Conservation (phyloP, 2,113 vertebrate species). For the Puffinus mauretanicus region DNA sequence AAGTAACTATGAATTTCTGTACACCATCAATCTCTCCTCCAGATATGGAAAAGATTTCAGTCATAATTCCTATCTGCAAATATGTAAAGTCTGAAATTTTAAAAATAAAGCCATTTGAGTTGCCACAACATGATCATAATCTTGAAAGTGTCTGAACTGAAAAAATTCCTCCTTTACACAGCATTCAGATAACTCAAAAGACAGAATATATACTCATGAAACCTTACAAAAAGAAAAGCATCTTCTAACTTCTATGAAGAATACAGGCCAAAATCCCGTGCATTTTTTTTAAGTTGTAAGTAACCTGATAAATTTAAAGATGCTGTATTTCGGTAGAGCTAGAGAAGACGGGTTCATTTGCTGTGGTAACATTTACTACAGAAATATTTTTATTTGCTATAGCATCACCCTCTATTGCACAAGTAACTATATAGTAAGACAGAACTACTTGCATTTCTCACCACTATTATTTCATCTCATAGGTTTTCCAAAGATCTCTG, state of each 20-base stretch:
- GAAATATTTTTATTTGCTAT: constrained; percentile 30
- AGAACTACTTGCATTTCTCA: not conserved
- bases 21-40: not conserved
- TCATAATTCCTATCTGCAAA: not conserved
- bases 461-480: not conserved
- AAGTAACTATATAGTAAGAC: not conserved
- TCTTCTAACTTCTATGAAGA: not conserved
- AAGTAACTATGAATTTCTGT: not conserved
- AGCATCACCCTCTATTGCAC: not conserved
- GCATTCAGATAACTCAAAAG: not conserved
- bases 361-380: not conserved
- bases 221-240: not conserved
- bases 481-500: constrained; percentile 14
- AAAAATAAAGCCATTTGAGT: not conserved
- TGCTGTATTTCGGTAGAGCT: not conserved
- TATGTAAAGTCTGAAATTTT: not conserved
- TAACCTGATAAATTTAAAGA: not conserved
- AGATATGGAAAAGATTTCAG: not conserved
- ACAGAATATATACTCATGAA: not conserved
- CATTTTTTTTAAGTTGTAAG: not conserved
- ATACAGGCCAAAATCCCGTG: not conserved
- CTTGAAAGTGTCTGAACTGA: not conserved
- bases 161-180: not conserved
- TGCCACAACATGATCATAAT: not conserved
- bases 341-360: not conserved